Percentiles rank a stretch among this genome's conserved stretches.
phyloP scores from a whole-genome alignment of 1,140 invertebrate species.

The Drosophila virilis region DNA sequence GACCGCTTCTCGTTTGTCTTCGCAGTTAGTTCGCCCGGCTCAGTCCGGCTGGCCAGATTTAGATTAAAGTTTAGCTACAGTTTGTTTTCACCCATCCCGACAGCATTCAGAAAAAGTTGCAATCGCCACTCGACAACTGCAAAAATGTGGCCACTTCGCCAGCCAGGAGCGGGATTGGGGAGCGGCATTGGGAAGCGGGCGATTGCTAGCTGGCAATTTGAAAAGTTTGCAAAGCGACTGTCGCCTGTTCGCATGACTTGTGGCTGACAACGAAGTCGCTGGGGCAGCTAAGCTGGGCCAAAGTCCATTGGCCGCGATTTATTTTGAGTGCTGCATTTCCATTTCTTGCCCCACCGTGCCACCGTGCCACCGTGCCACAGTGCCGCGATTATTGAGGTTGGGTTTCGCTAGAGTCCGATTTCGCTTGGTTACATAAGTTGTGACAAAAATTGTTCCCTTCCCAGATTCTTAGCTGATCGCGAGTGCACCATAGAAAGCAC shows the following conservation, averaged over 20 bases:
- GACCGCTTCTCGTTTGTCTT: neutral
- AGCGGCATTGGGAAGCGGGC: neutral
- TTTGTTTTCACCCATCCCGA: constrained; percentile 5
- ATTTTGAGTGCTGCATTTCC: constrained; percentile 36
- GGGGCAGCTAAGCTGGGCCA: constrained; percentile 52
- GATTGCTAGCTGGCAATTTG: constrained; percentile 62
- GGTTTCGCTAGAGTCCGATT: neutral
- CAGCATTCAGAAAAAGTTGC: constrained; percentile 57
- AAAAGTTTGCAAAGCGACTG: constrained; percentile 50
- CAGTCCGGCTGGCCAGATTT: neutral
- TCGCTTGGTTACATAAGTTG: neutral
- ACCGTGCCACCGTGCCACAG: constrained; percentile 2
- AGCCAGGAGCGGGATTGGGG: constrained; percentile 6
- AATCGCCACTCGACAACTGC: constrained; percentile 74
- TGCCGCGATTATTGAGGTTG: neutral
- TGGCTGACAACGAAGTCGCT: constrained; percentile 60
- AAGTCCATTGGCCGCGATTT: constrained; percentile 27
- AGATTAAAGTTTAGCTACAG: constrained; percentile 17
- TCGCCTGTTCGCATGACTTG: constrained; percentile 69
- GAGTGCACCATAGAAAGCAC: no score
- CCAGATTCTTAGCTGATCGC: no score
- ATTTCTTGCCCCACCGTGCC: constrained; percentile 29
- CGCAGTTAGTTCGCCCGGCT: no score
- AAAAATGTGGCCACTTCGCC: constrained; percentile 62
- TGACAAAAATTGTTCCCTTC: no score